Conservation (phyloP, 2,797 vertebrate species). For the Luscinia luscinia region DNA sequence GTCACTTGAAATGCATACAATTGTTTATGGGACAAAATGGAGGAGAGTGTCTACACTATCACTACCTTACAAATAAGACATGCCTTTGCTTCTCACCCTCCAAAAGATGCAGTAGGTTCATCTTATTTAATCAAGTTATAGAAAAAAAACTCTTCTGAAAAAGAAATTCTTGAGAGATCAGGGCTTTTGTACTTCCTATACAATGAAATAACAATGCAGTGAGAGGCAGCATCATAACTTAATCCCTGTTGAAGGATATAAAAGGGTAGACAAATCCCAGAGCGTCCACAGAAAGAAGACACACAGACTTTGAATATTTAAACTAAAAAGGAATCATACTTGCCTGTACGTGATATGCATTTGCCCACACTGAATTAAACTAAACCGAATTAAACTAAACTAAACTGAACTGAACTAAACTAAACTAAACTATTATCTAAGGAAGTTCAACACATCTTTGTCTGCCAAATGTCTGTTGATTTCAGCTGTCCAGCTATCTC, state of each 20-base stretch:
- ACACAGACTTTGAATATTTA: background rate
- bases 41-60: background rate
- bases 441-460: background rate
- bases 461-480: background rate
- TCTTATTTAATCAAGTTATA: background rate
- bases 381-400: background rate
- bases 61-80: background rate
- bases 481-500: background rate
- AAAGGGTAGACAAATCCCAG: background rate
- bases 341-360: background rate
- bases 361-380: background rate
- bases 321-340: background rate
- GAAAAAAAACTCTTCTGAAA: background rate
- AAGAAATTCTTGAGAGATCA: background rate
- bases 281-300: background rate
- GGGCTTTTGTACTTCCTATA: background rate
- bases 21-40: background rate
- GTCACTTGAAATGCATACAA: background rate
- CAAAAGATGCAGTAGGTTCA: background rate
- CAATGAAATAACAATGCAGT: background rate
- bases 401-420: background rate
- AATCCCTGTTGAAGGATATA: background rate
- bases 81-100: background rate
- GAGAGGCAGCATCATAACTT: background rate
- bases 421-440: background rate